These are phyloP conservation scores for Drosophila tripunctata DNA, from an alignment of 2,888 invertebrate genomes.

Conservation along the genomic window DNA sequence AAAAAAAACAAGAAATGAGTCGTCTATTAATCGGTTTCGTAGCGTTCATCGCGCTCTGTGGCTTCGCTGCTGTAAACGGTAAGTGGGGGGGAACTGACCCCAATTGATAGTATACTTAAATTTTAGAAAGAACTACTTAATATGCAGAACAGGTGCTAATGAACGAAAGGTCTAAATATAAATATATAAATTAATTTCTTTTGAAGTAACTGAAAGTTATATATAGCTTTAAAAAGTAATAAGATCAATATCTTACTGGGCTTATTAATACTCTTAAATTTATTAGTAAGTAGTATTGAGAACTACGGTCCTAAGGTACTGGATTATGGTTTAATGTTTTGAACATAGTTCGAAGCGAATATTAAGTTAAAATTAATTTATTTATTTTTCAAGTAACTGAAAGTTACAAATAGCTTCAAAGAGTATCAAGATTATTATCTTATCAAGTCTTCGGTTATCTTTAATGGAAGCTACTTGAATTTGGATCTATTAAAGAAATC, in stretches of 20 bases:
- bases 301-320: too few relatives aligned
- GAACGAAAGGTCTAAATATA: conserved; percentile 5
- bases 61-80: conserved; percentile 53
- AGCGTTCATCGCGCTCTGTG: conserved; percentile 44
- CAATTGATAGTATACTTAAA: conserved; percentile 21
- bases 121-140: conserved; percentile 14
- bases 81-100: conserved; percentile 52
- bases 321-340: too few relatives aligned
- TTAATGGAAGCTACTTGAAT: too few relatives aligned
- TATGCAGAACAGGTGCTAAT: conserved; percentile 41
- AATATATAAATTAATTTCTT: too few relatives aligned
- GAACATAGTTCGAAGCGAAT: too few relatives aligned
- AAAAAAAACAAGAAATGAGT: conserved; percentile 34
- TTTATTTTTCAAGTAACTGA: neutral
- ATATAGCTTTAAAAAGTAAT: too few relatives aligned
- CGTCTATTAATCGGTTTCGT: conserved; percentile 45
- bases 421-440: conserved; percentile 2
- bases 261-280: too few relatives aligned
- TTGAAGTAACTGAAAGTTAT: neutral
- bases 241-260: too few relatives aligned
- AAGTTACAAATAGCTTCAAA: neutral
- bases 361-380: too few relatives aligned
- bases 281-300: too few relatives aligned
- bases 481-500: too few relatives aligned
- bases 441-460: too few relatives aligned